Percentiles rank a stretch among this genome's conserved stretches.
Conservation (phyloP, 2,113 vertebrate genomes). For the Heterocephalus glaber region DNA sequence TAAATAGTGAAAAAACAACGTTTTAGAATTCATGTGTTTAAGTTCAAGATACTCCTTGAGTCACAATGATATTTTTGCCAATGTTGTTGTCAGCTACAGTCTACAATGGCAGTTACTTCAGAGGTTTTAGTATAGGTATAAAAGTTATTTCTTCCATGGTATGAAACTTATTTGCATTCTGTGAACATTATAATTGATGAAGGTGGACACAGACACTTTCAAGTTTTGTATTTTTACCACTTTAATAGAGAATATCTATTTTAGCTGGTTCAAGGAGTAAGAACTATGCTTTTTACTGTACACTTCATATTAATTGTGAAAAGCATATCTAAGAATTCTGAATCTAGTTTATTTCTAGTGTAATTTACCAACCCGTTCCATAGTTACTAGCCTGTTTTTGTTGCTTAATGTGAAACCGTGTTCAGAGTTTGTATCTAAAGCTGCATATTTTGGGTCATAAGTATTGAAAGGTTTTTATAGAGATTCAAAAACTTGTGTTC, state of each 20-base stretch:
- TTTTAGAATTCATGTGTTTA: conserved; percentile 47
- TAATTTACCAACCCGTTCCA: background rate
- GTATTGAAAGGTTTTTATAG: conserved; percentile 10
- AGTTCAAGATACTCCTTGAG: background rate
- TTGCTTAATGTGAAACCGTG: background rate
- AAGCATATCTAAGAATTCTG: background rate
- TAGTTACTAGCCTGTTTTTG: background rate
- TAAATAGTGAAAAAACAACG: background rate
- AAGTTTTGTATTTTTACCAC: background rate
- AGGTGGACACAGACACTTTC: background rate
- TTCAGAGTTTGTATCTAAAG: conserved; percentile 13
- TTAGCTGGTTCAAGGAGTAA: conserved; percentile 23
- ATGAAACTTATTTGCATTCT: background rate
- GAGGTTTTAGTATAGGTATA: background rate
- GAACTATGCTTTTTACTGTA: background rate
- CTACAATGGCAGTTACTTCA: background rate
- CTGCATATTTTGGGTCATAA: background rate
- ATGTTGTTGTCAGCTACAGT: background rate
- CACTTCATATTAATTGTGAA: background rate
- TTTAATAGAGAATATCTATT: background rate
- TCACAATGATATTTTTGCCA: background rate
- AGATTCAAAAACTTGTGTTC: conserved; percentile 6
- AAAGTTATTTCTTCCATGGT: background rate
- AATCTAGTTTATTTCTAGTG: background rate
- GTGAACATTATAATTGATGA: background rate